Base-by-base conservation (phyloP, 2,797 vertebrate species). In the Sebastes reedi region DNA sequence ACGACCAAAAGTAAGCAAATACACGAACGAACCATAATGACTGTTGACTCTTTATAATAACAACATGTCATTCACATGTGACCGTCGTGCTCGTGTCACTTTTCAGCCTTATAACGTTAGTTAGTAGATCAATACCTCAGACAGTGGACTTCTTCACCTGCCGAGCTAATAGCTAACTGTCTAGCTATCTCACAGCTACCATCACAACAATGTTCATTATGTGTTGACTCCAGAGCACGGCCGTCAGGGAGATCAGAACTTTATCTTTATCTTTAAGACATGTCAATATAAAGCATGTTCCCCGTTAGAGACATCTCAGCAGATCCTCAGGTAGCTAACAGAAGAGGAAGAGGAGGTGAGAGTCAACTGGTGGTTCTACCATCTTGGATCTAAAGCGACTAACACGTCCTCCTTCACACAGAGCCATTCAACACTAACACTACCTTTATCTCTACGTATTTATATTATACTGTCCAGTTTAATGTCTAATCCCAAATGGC, bases 81-180 rank as follows among this genome's bases (percentile, higher is more conserved):
- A 3, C 22, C 4, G 7, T 7, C 2, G 12, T 52, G 25, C 39
- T 58, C 6, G 0, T 3, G 7, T 61, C 2, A 0, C 6, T 0
- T 27, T 11, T 20, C 11, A 54, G 1, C 32, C 32, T 3, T 39
- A 2, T 4, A 29, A 20, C 3, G 20, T n/a, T 7, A 34, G 22
- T 22, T 8, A 16, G 39, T 46, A 12, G 24, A 56, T 29, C 5
- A 56, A 52, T 0, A 6, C 55, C 29, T 67, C 20, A 29, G 42
- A 8, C 24, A 14, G 50, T 30, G 32, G 8, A 3, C 10, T 24
- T 62, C 18, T 54, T 34, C 5, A 27, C 27, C 34, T 13, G n/a
- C 12, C 3, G 22, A 56, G 55, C 36, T 62, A 4, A 12, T 1
- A 32, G 39, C 58, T 22, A 58, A 25, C 59, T 50, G 52, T 39